Percentiles rank a stretch among this genome's conserved stretches.
These are phyloP conservation scores for Platysteira castanea DNA, from an alignment of 2,113 vertebrate species.

Conservation along the genomic window DNA sequence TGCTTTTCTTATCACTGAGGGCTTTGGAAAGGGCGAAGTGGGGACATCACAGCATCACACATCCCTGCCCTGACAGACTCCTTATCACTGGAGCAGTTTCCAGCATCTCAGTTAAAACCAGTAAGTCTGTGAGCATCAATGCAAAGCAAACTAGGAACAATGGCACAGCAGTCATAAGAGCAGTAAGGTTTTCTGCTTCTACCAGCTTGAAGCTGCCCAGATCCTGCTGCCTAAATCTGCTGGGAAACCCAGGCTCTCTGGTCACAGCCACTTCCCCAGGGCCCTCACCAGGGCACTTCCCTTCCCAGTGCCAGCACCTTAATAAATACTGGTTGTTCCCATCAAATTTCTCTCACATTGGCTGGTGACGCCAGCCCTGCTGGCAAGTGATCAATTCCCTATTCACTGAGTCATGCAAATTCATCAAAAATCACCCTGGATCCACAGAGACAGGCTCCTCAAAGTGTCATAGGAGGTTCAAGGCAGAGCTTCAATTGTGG, in stretches of 20 bases:
- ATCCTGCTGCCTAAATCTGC: not conserved
- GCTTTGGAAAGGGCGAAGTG: not conserved
- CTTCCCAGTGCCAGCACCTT: not conserved
- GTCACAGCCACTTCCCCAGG: not conserved
- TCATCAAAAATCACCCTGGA: not conserved
- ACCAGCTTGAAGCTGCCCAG: not conserved
- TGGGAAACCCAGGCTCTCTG: not conserved
- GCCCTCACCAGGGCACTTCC: not conserved
- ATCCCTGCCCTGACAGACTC: not conserved
- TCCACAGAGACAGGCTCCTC: not conserved
- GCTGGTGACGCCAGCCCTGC: not conserved
- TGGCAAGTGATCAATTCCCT: not conserved
- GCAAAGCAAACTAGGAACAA: not conserved
- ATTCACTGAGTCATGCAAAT: not conserved
- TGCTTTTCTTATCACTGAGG: not conserved
- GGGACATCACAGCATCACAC: not conserved
- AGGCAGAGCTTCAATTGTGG: not conserved
- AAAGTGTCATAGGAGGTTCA: fast-evolving
- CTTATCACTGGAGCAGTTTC: not conserved
- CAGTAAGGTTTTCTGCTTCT: not conserved
- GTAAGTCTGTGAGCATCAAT: not conserved
- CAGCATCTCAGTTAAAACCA: not conserved
- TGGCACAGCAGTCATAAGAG: not conserved
- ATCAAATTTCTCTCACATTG: not conserved
- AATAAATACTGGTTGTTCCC: not conserved